These are phyloP conservation scores for Gisinianus flammeolus DNA, from an alignment of 2,888 invertebrate species.

Conservation along the genomic window DNA sequence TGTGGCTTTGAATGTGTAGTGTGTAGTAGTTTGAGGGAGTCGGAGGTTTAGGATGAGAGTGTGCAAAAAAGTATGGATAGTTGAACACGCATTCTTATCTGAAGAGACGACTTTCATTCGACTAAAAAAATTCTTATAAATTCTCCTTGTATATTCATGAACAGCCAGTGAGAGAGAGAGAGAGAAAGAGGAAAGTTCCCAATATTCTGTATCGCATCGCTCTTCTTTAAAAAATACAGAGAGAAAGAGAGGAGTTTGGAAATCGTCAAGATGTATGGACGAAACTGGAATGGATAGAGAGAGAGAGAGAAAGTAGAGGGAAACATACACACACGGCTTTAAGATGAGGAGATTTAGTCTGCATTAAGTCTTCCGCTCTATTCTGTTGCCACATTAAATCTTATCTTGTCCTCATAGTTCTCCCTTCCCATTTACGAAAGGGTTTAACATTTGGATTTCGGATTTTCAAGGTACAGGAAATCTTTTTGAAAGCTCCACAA, in stretches of 20 bases:
- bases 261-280: background rate
- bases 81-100: too few relatives aligned
- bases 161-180: background rate
- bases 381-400: slow-evolving; percentile 27
- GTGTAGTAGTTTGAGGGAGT: too few relatives aligned
- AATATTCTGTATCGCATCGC: too few relatives aligned
- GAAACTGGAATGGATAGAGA: too few relatives aligned
- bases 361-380: slow-evolving; percentile 22
- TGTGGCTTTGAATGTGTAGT: too few relatives aligned
- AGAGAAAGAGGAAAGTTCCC: background rate
- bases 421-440: background rate
- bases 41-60: too few relatives aligned
- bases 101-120: too few relatives aligned
- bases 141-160: too few relatives aligned
- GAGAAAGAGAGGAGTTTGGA: background rate
- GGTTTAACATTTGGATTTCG: too few relatives aligned
- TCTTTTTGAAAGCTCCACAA: slow-evolving; percentile 11
- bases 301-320: background rate
- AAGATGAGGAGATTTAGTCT: slow-evolving; percentile 30
- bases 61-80: too few relatives aligned
- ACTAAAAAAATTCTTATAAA: too few relatives aligned
- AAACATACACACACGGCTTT: background rate
- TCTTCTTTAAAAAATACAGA: too few relatives aligned
- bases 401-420: background rate
- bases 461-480: background rate